Conservation (phyloP, 2,113 vertebrate species). For the Rallus limicola region DNA sequence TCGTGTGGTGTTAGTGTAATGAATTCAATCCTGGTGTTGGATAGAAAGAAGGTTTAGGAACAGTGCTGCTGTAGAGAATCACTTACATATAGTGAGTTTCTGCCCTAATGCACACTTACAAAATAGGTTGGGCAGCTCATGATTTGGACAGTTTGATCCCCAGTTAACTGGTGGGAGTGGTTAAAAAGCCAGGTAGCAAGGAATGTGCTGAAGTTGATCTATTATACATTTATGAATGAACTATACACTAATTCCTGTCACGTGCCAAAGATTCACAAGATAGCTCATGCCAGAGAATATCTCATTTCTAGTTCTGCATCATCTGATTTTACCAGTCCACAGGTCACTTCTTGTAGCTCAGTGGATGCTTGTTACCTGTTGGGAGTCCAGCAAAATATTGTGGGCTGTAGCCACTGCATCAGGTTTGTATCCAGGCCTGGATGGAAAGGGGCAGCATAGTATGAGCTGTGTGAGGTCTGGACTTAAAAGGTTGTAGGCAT, state of each 20-base stretch:
- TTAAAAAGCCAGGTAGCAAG: neutral
- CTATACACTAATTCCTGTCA: neutral
- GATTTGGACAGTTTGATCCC: neutral
- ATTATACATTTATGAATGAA: neutral
- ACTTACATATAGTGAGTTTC: neutral
- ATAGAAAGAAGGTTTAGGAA: neutral
- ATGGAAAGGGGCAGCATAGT: neutral
- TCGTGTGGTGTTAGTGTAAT: neutral
- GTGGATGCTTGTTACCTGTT: neutral
- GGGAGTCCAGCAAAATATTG: neutral
- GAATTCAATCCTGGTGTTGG: neutral
- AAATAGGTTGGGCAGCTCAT: neutral
- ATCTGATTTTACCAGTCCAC: neutral
- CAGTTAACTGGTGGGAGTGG: neutral
- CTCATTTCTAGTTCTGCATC: neutral
- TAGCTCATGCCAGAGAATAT: neutral
- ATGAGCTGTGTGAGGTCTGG: neutral
- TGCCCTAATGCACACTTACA: neutral
- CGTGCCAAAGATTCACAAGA: neutral
- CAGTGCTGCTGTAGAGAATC: neutral
- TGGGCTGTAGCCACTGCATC: neutral
- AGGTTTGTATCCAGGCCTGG: neutral
- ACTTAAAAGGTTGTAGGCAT: neutral
- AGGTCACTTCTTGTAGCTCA: neutral
- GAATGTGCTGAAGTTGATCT: neutral